Conservation (phyloP, 2,888 invertebrate species). For the Nephrotoma appendiculata region DNA sequence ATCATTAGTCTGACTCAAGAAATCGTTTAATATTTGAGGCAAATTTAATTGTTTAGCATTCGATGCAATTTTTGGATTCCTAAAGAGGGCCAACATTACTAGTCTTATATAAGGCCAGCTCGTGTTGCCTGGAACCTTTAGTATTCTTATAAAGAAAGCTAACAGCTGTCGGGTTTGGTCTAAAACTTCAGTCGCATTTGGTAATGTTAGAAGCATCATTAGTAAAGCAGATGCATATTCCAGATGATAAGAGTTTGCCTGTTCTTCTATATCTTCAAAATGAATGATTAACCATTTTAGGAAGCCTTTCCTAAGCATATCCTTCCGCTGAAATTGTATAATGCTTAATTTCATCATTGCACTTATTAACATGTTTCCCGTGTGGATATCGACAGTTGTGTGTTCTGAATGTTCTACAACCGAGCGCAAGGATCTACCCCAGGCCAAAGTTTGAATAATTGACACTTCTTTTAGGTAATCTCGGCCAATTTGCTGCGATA, state of each 20-base stretch:
- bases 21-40: background rate
- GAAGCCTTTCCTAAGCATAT: constrained; percentile 6
- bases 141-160: background rate
- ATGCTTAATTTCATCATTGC: constrained; percentile 4
- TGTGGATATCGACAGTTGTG: background rate
- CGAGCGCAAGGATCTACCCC: background rate
- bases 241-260: constrained; percentile 2
- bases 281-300: constrained; percentile 6
- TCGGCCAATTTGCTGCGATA: background rate
- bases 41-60: constrained; percentile 3
- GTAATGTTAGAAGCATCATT: background rate
- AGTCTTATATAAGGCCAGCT: background rate
- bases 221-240: constrained; percentile 4
- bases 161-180: background rate
- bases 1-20: background rate
- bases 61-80: background rate
- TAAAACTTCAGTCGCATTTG: background rate
- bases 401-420: background rate
- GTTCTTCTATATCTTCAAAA: background rate
- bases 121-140: background rate
- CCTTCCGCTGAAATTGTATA: background rate
- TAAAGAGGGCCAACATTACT: background rate
- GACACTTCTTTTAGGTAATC: background rate
- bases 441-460: background rate
- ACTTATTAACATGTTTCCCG: background rate